phyloP scores from a whole-genome alignment of 2,797 vertebrate genomes.

The Micromesistius poutassou region DNA sequence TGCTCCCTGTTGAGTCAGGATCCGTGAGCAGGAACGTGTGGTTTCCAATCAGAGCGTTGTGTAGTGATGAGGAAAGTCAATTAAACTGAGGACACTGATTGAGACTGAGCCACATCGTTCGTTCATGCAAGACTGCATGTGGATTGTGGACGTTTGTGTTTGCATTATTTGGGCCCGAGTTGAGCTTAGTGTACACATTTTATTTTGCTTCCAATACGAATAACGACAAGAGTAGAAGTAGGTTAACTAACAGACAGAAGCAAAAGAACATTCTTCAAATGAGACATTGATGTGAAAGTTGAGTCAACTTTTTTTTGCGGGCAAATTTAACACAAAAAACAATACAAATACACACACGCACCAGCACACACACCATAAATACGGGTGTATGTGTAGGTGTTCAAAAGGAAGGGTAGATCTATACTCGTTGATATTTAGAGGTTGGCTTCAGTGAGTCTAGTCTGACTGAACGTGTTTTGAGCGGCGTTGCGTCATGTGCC shows the following conservation, averaged over 20 bases:
- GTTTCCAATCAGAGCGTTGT: not conserved
- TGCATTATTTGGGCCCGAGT: not conserved
- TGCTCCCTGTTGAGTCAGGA: not conserved
- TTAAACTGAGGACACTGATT: no score
- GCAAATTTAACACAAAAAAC: not conserved
- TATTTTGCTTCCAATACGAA: constrained; percentile 34
- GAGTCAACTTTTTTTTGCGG: not conserved
- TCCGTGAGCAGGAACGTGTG: not conserved
- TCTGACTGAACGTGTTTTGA: not conserved
- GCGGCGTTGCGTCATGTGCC: not conserved
- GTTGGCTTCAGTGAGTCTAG: not conserved
- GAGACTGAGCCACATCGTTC: no score
- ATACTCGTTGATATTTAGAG: not conserved
- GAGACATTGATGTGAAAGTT: not conserved
- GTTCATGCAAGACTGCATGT: not conserved
- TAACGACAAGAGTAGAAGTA: not conserved
- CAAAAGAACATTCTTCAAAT: not conserved
- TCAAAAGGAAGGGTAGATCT: not conserved
- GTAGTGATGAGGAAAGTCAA: not conserved
- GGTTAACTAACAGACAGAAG: not conserved
- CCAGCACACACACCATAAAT: not conserved
- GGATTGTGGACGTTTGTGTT: no score
- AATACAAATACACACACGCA: not conserved
- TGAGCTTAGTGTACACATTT: constrained; percentile 34
- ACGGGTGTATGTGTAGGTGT: not conserved